Conservation (phyloP, 1,140 invertebrate genomes). For the Aphelinus certus region DNA sequence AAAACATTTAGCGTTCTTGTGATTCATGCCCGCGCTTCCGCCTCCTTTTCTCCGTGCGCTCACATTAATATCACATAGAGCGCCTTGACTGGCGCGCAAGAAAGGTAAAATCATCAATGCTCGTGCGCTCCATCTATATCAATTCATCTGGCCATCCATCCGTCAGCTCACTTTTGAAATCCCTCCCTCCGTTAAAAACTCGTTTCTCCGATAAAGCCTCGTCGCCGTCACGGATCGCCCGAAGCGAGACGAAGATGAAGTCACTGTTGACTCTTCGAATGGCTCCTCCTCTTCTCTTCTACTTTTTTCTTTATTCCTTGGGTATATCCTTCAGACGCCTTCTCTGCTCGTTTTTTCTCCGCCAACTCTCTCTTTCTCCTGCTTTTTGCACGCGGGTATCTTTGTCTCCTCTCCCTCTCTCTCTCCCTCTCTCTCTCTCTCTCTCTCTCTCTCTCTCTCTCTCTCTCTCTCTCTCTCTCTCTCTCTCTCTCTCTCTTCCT, state of each 20-base stretch:
- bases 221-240: conserved; percentile 26
- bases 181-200: conserved; percentile 29
- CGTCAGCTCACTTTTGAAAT: conserved; percentile 35
- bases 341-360: neutral
- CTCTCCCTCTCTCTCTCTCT: too few species aligned
- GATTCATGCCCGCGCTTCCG: neutral
- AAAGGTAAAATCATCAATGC: conserved; percentile 9
- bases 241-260: conserved; percentile 34
- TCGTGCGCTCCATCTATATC: conserved; percentile 28
- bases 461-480: too few species aligned
- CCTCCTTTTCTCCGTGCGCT: neutral
- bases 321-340: conserved; percentile 19
- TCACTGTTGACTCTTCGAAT: conserved; percentile 36
- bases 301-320: conserved; percentile 23
- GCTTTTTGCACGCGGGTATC: too few species aligned
- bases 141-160: conserved; percentile 37
- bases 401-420: too few species aligned
- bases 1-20: neutral
- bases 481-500: too few species aligned
- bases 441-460: too few species aligned
- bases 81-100: neutral
- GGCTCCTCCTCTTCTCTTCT: neutral
- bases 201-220: conserved; percentile 36
- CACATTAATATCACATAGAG: conserved; percentile 29
- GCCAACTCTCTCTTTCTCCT: too few species aligned